Base-by-base conservation (phyloP, 1,140 invertebrate species). In the Micrasema minimum region DNA sequence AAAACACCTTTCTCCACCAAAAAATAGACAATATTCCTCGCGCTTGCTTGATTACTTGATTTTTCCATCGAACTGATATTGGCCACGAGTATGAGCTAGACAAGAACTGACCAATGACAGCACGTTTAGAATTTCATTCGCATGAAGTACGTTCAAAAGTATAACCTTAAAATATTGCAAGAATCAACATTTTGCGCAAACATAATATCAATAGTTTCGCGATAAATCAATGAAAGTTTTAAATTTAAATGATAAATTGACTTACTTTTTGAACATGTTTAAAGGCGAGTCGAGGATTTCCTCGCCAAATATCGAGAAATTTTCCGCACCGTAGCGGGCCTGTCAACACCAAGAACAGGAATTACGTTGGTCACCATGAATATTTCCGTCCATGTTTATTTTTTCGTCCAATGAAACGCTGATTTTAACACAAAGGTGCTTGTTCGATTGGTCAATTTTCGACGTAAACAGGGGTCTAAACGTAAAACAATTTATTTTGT, bases 251-350 rank as follows among this genome's bases (percentile, higher is more conserved):
- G 20, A 41, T 26, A 62, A 59, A 22, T 64, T 37, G 14, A 71
- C 69, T 71, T 45, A 71, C 69, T 71, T 71, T 71, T 71, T 71
- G 38, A 71, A 71, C 69, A 71, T 71, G n/a, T 45, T 43, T 14
- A 12, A 2, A 14, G 16, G 22, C 9, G 11, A 18, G 35, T 23
- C 55, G 67, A 62, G 26, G 55, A 41, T 61, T 2, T 22, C 38
- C 67, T 51, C 43, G 50, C 20, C 45, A 26, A 23, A 50, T 62
- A 50, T 69, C 55, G 16, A 23, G 41, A 50, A 67, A 41, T 41
- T 18, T 55, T 6, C 35, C 37, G 35, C 35, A 38, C 31, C 11
- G 16, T 50, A 11, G 23, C 45, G 9, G 48, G 4, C 65, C 50
- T 18, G 50, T 67, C 45, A 50, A 67, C 59, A 62, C 10, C 10